Evolutionary conservation across 2,113 vertebrate species (phyloP).

Genomic region (Rutilus rutilus): DNA sequence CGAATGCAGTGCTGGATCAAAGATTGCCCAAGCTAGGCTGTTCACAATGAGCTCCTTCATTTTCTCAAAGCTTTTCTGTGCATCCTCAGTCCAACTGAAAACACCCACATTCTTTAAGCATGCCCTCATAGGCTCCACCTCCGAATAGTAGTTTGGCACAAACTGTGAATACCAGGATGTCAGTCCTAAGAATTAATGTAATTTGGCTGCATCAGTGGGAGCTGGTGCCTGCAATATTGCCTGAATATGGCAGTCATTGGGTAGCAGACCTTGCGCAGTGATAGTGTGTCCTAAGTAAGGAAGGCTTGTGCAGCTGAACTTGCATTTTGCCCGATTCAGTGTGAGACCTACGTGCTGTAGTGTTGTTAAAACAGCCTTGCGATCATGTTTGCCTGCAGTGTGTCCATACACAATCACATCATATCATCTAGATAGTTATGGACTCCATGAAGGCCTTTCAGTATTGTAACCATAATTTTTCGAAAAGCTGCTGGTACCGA

Average conservation of each 20-base stretch:
- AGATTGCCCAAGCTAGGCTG: neutral
- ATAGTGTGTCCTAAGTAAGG: slow-evolving; percentile 15
- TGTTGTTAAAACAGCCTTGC: neutral
- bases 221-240: slow-evolving; percentile 5
- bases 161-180: slow-evolving; percentile 13
- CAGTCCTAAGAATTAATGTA: slow-evolving; percentile 40
- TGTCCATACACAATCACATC: slow-evolving; percentile 27
- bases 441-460: slow-evolving; percentile 7
- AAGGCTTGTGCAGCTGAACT: slow-evolving; percentile 13
- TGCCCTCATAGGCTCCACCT: neutral
- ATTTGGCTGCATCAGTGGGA: neutral
- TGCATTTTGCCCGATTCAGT: slow-evolving; percentile 9
- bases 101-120: neutral
- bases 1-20: neutral
- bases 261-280: neutral
- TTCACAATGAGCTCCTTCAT: slow-evolving; percentile 1
- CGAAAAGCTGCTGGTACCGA: slow-evolving; percentile 30
- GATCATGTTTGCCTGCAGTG: neutral
- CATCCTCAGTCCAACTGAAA: neutral
- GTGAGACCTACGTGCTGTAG: neutral
- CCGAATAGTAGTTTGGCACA: neutral
- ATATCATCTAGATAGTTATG: slow-evolving; percentile 44
- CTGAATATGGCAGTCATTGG: neutral
- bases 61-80: slow-evolving; percentile 20
- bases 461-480: slow-evolving; percentile 29